Percentiles rank a stretch among this genome's conserved stretches.
Conservation (phyloP, 2,888 invertebrate genomes). For the Hemithea aestivaria region DNA sequence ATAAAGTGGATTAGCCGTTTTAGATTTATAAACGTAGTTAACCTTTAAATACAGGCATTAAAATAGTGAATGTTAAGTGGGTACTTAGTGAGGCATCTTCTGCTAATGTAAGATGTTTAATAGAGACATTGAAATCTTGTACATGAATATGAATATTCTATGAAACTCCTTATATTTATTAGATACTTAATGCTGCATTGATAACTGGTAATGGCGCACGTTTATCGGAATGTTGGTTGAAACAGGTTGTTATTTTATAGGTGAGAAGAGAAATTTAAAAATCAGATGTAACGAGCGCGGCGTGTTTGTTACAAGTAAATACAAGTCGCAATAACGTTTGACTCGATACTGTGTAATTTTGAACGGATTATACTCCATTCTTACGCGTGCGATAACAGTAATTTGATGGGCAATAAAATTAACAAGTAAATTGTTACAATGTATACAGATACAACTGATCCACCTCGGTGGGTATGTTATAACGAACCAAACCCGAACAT, state of each 20-base stretch:
- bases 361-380: conserved; percentile 46
- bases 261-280: conserved; percentile 17
- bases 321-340: conserved; percentile 39
- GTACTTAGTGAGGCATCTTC: too few relatives aligned
- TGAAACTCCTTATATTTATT: conserved; percentile 1
- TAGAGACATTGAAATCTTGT: conserved; percentile 17
- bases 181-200: not conserved
- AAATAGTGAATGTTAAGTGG: too few relatives aligned
- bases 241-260: conserved; percentile 1
- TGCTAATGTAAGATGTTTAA: conserved; percentile 22
- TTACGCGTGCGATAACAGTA: conserved; percentile 51
- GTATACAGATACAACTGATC: conserved; percentile 34
- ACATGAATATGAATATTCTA: not conserved
- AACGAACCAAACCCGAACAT: conserved; percentile 51
- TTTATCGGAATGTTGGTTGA: not conserved
- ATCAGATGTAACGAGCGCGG: conserved; percentile 26
- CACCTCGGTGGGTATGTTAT: conserved; percentile 42
- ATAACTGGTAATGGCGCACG: not conserved
- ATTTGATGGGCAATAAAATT: conserved; percentile 51
- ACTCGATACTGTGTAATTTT: conserved; percentile 42
- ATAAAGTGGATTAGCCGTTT: conserved; percentile 1
- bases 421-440: conserved; percentile 50
- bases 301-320: conserved; percentile 29
- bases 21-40: conserved; percentile 1
- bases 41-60: too few relatives aligned